A percentile compares a stretch with the other conserved stretches of the same genome.
phyloP scores from a whole-genome alignment of 2,113 vertebrate genomes.

The Etheostoma spectabile region DNA sequence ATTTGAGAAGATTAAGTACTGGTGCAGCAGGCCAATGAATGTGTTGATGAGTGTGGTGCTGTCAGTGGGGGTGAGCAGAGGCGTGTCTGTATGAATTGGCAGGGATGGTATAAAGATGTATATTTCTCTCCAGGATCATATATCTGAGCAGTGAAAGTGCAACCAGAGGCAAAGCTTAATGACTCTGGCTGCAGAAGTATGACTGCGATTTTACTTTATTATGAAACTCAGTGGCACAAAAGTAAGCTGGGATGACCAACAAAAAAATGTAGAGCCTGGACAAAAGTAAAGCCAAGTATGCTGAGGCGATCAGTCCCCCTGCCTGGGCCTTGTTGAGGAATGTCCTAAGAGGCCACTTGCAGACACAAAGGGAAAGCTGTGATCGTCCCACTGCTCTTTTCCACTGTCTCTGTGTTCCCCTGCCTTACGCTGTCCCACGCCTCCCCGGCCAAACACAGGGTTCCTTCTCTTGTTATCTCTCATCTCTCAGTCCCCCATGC shows the following conservation, averaged over 20 bases:
- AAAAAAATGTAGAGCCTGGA: neutral
- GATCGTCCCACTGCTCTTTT: conserved; percentile 74
- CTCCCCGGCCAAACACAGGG: conserved; percentile 64
- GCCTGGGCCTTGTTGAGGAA: conserved; percentile 55
- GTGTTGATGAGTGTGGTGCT: conserved; percentile 17
- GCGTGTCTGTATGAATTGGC: neutral
- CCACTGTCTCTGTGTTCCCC: conserved; percentile 70
- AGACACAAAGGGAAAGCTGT: conserved; percentile 75
- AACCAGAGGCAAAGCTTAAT: conserved; percentile 1
- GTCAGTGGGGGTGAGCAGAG: conserved; percentile 3
- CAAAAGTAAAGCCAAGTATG: conserved; percentile 22
- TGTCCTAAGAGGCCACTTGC: conserved; percentile 45
- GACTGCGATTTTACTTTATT: neutral
- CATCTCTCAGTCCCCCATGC: conserved; percentile 27
- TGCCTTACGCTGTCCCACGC: conserved; percentile 71
- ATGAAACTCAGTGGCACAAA: neutral
- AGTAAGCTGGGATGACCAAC: neutral
- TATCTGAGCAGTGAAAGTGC: conserved; percentile 2
- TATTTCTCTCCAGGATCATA: neutral
- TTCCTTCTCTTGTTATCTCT: conserved; percentile 59
- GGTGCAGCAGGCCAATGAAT: conserved; percentile 23
- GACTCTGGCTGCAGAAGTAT: neutral
- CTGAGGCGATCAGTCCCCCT: conserved; percentile 8
- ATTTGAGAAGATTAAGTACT: conserved; percentile 32
- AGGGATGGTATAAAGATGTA: neutral